These are phyloP conservation scores for Etheostoma perlongum DNA, from an alignment of 2,797 vertebrate genomes.

Conservation along the genomic window DNA sequence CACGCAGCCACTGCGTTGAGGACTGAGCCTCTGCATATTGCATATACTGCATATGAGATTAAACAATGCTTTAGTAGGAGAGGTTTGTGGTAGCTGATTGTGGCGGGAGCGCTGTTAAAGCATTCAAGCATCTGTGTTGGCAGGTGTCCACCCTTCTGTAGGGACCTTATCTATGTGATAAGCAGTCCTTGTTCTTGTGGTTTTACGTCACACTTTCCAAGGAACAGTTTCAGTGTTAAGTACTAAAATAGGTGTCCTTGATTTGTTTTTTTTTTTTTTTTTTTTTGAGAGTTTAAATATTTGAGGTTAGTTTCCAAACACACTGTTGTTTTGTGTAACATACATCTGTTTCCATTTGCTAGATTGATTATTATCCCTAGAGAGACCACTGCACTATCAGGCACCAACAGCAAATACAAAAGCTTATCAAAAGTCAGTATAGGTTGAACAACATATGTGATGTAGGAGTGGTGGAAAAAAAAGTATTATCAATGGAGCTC, in stretches of 20 bases:
- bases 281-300: neutral
- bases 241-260: neutral
- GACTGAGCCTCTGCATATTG: too few species aligned
- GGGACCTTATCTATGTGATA: slow-evolving; percentile 23
- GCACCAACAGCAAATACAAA: neutral
- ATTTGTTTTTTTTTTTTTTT: neutral
- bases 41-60: neutral
- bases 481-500: too few species aligned
- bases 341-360: neutral
- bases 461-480: neutral
- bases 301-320: neutral
- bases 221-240: neutral
- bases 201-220: neutral
- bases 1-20: too few species aligned
- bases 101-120: neutral
- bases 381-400: neutral
- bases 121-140: slow-evolving; percentile 25
- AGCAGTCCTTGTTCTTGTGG: slow-evolving; percentile 1
- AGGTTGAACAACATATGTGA: neutral
- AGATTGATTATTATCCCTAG: neutral
- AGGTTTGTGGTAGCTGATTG: neutral
- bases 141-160: slow-evolving; percentile 11
- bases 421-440: neutral
- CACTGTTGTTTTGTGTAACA: neutral
- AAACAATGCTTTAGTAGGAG: neutral